A percentile compares a stretch with the other conserved stretches of the same genome.
phyloP scores from a whole-genome alignment of 2,888 invertebrate species.

The Lochmaea crataegi region DNA sequence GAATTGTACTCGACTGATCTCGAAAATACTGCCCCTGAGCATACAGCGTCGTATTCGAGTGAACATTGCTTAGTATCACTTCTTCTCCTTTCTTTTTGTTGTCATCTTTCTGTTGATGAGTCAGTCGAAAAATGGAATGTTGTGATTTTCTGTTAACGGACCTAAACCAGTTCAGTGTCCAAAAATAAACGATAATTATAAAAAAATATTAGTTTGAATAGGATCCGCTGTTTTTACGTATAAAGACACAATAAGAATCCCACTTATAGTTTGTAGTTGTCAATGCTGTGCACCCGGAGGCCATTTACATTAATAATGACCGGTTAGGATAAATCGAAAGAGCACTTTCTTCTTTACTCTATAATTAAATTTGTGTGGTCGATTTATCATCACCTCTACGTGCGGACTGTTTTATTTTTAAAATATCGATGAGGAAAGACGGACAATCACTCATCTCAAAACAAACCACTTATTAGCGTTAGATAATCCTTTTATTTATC shows the following conservation, averaged over 20 bases:
- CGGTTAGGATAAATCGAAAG: slow-evolving; percentile 20
- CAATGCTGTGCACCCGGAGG: slow-evolving; percentile 28
- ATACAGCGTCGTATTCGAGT: too few species aligned
- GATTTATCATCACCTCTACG: slow-evolving; percentile 49
- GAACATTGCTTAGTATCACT: too few species aligned
- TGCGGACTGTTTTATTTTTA: slow-evolving; percentile 48
- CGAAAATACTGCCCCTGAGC: too few species aligned
- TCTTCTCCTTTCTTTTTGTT: too few species aligned
- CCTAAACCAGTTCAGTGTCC: too few species aligned
- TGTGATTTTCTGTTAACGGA: too few species aligned
- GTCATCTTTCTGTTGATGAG: too few species aligned
- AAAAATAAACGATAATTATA: neutral
- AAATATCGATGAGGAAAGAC: slow-evolving; percentile 51
- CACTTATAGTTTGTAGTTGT: slow-evolving; percentile 27
- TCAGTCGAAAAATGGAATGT: too few species aligned
- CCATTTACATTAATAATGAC: slow-evolving; percentile 33
- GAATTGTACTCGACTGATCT: too few species aligned
- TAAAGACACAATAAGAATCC: neutral
- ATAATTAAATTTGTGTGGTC: slow-evolving; percentile 55
- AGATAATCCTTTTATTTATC: slow-evolving; percentile 33
- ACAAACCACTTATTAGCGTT: slow-evolving; percentile 50
- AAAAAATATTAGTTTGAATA: neutral
- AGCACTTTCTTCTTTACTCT: slow-evolving; percentile 35
- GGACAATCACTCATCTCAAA: slow-evolving; percentile 49
- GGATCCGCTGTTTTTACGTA: neutral